phyloP scores from a whole-genome alignment of 2,797 vertebrate genomes.

The Masticophis lateralis region DNA sequence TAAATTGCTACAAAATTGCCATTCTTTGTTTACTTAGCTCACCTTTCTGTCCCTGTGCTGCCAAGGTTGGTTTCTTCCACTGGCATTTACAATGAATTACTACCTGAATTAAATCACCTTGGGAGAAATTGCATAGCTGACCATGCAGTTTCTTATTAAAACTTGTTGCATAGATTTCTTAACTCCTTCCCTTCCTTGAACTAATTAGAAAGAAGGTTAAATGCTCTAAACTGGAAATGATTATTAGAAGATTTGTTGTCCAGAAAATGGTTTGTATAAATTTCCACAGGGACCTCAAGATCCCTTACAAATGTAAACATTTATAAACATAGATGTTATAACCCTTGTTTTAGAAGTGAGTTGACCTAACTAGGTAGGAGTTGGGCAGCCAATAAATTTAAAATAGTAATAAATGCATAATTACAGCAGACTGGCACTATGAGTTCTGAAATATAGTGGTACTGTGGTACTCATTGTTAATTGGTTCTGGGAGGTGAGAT shows the following conservation, averaged over 20 bases:
- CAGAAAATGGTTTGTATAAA: not conserved
- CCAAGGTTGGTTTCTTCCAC: not conserved
- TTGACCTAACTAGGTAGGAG: not conserved
- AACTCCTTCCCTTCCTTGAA: not conserved
- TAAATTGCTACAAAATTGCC: not conserved
- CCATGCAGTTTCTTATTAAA: not conserved
- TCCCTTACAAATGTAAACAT: not conserved
- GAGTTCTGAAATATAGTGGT: not conserved
- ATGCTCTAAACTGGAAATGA: not conserved
- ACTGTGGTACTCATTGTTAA: too few species aligned
- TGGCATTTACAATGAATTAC: too few species aligned
- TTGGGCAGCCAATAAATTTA: not conserved
- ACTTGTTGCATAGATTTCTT: not conserved
- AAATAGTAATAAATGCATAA: not conserved
- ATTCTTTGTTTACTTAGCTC: not conserved
- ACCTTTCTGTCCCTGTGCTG: not conserved
- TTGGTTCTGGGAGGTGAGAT: too few species aligned
- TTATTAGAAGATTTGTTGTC: not conserved
- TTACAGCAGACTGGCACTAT: not conserved
- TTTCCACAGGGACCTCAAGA: not conserved
- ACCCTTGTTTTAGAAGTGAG: not conserved
- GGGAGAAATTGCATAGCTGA: not conserved
- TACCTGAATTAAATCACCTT: not conserved
- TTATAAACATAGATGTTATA: not conserved
- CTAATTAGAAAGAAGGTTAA: not conserved